phyloP scores from a whole-genome alignment of 2,888 invertebrate species.

The Ophraella communa region DNA sequence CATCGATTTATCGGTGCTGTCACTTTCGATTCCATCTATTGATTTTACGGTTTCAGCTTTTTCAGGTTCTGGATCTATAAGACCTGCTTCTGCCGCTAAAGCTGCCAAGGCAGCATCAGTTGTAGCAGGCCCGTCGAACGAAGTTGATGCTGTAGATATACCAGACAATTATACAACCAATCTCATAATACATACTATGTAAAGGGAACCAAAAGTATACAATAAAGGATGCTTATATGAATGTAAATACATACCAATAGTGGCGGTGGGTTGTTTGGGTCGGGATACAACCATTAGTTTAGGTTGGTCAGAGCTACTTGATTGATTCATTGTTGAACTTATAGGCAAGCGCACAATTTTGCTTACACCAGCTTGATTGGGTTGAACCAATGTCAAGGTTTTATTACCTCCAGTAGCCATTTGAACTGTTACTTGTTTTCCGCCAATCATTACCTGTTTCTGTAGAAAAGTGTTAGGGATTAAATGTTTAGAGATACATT shows the following conservation, averaged over 20 bases:
- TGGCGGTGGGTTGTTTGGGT: constrained; percentile 65
- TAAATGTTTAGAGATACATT: background rate
- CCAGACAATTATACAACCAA: background rate
- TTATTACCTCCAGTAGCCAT: constrained; percentile 68
- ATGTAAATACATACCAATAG: constrained; percentile 57
- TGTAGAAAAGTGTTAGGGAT: constrained; percentile 48
- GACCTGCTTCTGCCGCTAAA: constrained; percentile 68
- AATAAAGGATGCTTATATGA: no score
- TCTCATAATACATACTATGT: background rate
- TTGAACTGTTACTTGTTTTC: constrained; percentile 76
- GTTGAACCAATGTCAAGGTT: constrained; percentile 67
- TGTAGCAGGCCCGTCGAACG: constrained; percentile 66
- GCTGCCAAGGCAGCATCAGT: constrained; percentile 69
- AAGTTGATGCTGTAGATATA: constrained; percentile 58
- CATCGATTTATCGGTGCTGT: constrained; percentile 34
- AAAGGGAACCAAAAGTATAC: background rate
- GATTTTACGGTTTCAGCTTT: constrained; percentile 37
- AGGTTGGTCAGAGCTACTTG: constrained; percentile 51
- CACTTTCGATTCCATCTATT: constrained; percentile 30
- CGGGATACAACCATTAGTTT: constrained; percentile 63
- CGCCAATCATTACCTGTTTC: constrained; percentile 71
- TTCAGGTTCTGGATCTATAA: constrained; percentile 63
- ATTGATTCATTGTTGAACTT: constrained; percentile 46
- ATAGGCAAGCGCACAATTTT: constrained; percentile 57
- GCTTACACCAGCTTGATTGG: constrained; percentile 51